Base-by-base conservation (phyloP, 2,113 vertebrate genomes). In the Ivindomyrus marchei region DNA sequence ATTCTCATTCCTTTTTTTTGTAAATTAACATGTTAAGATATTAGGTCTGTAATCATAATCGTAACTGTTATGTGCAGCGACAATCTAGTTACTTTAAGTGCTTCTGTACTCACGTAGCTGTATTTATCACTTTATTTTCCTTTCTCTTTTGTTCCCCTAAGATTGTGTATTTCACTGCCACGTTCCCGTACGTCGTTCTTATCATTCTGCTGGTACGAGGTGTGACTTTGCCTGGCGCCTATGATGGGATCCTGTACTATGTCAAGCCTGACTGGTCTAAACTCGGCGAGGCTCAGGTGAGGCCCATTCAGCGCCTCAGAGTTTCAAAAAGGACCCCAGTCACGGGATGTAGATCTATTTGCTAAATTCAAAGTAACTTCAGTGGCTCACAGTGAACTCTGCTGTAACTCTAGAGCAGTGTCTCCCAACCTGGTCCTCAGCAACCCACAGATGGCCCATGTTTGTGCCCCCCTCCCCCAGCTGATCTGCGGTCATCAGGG, bases 121-220 rank as follows among this genome's bases (percentile, higher is more conserved):
- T 56, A 53, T 53, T 52, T 87, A 56, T 24, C 47, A 86, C 45
- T 42, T 46, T 89, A 17, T 62, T 50, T 66, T 19, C 52, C 50
- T n/a, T n/a, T 46, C 47, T 85, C 83, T 89, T 19, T 27, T 77
- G 42, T 74, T 58, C 62, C 7, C 80, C 45, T 90, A 94, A 96
- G 96, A 95, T 97, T 5, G 96, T 96, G 46, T 97, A 97, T 92
- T 95, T 97, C 92, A 97, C 96, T 0, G 96, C 96, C 0, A 96
- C 95, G 21, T 97, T 96, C 91, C 96, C 96, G 0, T 96, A 96
- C 62, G 93, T 96, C 89, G 96, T 96, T 7, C 95, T 97, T 89
- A 92, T 96, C 90, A 96, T 96, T 92, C 94, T 97, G 90, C 92
- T 96, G 91, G 94, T 97, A 56, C 89, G 96, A 84, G 96, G 96